Evolutionary conservation across 2,797 vertebrate genomes (phyloP).

Genomic region (Argentina silus): DNA sequence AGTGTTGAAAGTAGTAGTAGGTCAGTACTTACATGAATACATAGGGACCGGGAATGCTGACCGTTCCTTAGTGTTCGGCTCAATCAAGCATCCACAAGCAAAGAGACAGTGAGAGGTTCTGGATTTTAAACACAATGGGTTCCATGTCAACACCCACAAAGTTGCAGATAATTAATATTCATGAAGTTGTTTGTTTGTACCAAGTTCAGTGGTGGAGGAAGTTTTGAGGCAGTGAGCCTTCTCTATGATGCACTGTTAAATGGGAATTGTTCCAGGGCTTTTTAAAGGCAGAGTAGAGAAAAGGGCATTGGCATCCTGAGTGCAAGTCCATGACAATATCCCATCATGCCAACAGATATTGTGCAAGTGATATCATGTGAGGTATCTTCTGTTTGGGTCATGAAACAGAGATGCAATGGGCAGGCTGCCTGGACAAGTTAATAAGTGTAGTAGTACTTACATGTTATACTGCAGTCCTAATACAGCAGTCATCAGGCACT

Average conservation of each 20-base stretch:
- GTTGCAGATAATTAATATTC: slow-evolving; percentile 61
- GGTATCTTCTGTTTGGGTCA: slow-evolving; percentile 7
- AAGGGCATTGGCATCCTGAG: not conserved
- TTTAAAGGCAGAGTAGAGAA: not conserved
- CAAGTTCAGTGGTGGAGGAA: slow-evolving; percentile 7
- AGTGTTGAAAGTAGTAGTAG: not conserved
- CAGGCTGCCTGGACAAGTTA: not conserved
- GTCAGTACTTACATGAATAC: slow-evolving; percentile 51
- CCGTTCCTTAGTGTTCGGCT: slow-evolving; percentile 22
- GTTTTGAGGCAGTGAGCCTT: not conserved
- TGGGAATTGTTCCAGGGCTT: not conserved
- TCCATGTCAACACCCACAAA: slow-evolving; percentile 57
- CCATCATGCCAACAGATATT: slow-evolving; percentile 12
- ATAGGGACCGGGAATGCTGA: slow-evolving; percentile 20
- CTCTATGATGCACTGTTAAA: slow-evolving; percentile 4
- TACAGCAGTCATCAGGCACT: not conserved
- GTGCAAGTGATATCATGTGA: slow-evolving; percentile 45
- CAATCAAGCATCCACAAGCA: slow-evolving; percentile 43
- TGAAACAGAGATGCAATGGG: slow-evolving; percentile 4
- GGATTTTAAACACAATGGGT: slow-evolving; percentile 52
- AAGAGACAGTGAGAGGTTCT: slow-evolving; percentile 20
- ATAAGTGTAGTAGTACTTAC: slow-evolving; percentile 13
- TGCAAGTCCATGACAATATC: not conserved
- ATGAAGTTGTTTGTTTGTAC: slow-evolving; percentile 45
- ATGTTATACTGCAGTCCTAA: slow-evolving; percentile 1